Percentiles rank a stretch among this genome's conserved stretches.
Conservation (phyloP, 2,113 vertebrate genomes). For the Takifugu bimaculatus region DNA sequence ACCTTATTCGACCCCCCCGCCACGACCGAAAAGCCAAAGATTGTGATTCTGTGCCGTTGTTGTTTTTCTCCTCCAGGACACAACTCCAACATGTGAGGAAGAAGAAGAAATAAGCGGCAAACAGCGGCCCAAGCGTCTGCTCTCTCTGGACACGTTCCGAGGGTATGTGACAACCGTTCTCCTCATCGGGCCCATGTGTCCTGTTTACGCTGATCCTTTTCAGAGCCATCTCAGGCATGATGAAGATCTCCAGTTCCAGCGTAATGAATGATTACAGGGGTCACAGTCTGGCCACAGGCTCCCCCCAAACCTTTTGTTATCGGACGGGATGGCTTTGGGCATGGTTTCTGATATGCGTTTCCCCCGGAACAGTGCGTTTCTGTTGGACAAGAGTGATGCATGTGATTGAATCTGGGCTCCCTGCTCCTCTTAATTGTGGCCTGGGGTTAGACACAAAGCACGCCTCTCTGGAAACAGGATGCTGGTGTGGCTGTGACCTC, state of each 20-base stretch:
- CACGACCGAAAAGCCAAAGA: too few relatives aligned
- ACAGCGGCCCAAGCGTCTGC: constrained; percentile 56
- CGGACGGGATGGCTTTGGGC: constrained; percentile 63
- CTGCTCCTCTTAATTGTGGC: constrained; percentile 81
- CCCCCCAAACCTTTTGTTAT: constrained; percentile 68
- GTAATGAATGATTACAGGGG: constrained; percentile 70
- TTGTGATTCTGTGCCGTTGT: constrained; percentile 1
- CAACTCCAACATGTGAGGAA: constrained; percentile 11
- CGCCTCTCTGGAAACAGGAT: constrained; percentile 79
- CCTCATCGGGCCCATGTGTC: constrained; percentile 42
- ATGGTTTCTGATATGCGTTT: constrained; percentile 65
- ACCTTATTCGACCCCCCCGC: too few relatives aligned
- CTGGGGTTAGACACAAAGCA: constrained; percentile 74
- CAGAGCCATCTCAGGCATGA: constrained; percentile 39
- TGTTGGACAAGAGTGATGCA: constrained; percentile 76
- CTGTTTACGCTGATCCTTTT: constrained; percentile 48
- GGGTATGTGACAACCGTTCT: constrained; percentile 59
- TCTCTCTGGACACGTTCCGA: constrained; percentile 71
- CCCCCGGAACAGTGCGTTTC: constrained; percentile 73
- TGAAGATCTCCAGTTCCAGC: constrained; percentile 52
- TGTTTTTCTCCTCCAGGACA: constrained; percentile 17
- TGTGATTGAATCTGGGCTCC: constrained; percentile 80
- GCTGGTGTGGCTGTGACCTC: constrained; percentile 76
- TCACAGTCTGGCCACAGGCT: constrained; percentile 75
- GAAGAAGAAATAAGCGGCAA: constrained; percentile 14